Evolutionary conservation across 2,888 invertebrate species (phyloP).

Genomic region (Nowickia ferox): DNA sequence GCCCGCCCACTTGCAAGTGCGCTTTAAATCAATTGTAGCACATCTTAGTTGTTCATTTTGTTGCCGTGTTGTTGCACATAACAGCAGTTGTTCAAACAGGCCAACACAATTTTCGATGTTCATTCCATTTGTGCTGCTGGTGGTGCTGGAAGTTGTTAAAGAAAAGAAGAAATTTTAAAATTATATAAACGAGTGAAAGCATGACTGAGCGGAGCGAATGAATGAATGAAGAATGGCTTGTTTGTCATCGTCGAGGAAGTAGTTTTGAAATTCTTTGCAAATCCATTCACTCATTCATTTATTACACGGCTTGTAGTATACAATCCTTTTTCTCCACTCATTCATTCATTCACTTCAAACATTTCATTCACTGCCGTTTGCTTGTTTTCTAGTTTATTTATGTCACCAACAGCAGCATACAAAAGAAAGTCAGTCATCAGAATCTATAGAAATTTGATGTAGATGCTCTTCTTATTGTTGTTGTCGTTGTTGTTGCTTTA

Average conservation of each 20-base stretch:
- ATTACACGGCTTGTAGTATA: conserved; percentile 28
- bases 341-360: conserved; percentile 35
- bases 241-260: conserved; percentile 27
- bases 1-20: neutral
- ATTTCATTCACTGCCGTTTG: conserved; percentile 45
- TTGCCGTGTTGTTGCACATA: conserved; percentile 1
- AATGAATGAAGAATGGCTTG: conserved; percentile 26
- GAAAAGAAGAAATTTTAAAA: neutral
- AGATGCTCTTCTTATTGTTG: conserved; percentile 1
- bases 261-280: conserved; percentile 43
- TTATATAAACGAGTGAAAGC: conserved; percentile 1
- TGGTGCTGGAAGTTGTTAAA: conserved; percentile 9
- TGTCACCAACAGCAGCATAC: conserved; percentile 60
- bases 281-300: conserved; percentile 39
- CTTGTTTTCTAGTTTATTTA: conserved; percentile 50
- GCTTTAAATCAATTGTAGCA: conserved; percentile 2
- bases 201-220: neutral
- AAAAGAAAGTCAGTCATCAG: conserved; percentile 31
- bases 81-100: conserved; percentile 35
- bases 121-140: conserved; percentile 37
- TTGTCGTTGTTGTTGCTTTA: neutral
- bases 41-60: conserved; percentile 43
- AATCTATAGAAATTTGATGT: conserved; percentile 52
- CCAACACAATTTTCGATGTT: conserved; percentile 54
- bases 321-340: conserved; percentile 23